A percentile compares a stretch with the other conserved stretches of the same genome.
Evolutionary conservation across 2,113 vertebrate genomes (phyloP).

Genomic region (Litocranius walleri): DNA sequence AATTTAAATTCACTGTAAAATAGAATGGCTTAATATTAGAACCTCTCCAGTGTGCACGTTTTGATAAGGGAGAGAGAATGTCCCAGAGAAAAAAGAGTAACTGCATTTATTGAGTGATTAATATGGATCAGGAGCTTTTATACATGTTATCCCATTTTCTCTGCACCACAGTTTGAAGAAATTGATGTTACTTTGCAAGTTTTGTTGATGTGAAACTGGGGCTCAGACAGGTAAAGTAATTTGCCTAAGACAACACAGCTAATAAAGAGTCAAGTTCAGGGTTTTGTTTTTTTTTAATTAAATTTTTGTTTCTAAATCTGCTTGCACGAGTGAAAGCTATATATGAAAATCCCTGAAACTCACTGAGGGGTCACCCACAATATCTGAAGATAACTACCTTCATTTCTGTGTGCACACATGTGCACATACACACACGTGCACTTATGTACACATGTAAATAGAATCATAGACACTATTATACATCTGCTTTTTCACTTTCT

Average conservation of each 20-base stretch:
- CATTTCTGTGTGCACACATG: fast-evolving
- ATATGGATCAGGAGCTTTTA: not conserved
- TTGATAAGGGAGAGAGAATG: not conserved
- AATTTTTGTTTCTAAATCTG: not conserved
- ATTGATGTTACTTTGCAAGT: not conserved
- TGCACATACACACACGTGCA: not conserved
- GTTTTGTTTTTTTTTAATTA: not conserved
- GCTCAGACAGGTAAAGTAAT: not conserved
- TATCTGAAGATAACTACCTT: not conserved
- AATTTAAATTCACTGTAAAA: constrained; percentile 37
- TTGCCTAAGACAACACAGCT: not conserved
- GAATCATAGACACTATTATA: not conserved
- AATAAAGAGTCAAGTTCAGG: not conserved
- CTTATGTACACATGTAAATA: not conserved
- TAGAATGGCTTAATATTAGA: not conserved
- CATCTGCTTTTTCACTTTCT: not conserved
- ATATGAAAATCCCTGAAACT: not conserved
- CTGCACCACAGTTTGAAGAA: not conserved
- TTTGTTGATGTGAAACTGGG: not conserved
- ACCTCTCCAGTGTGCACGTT: not conserved
- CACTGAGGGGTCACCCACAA: not conserved
- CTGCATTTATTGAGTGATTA: not conserved
- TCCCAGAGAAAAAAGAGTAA: not conserved
- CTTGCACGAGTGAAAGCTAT: not conserved
- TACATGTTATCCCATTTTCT: not conserved